These are phyloP conservation scores for Pipra filicauda DNA, from an alignment of 2,113 vertebrate species.

Conservation along the genomic window DNA sequence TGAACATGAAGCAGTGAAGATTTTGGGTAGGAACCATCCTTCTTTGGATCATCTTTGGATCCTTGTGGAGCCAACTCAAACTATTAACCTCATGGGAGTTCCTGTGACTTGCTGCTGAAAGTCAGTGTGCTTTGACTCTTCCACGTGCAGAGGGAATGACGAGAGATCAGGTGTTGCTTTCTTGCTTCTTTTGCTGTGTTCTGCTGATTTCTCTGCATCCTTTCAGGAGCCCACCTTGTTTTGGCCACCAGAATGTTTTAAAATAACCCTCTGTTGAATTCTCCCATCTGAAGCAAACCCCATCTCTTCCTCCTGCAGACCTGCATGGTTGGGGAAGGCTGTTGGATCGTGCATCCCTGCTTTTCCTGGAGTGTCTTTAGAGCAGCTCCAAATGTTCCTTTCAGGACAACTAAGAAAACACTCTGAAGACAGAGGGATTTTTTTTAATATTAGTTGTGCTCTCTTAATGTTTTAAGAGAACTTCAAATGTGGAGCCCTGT, in stretches of 20 bases:
- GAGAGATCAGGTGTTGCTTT: neutral
- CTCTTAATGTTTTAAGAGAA: neutral
- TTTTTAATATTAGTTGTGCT: neutral
- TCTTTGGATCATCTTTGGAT: neutral
- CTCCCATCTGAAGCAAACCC: neutral
- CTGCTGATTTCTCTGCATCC: neutral
- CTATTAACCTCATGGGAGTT: neutral
- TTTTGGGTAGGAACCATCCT: neutral
- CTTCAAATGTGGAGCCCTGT: neutral
- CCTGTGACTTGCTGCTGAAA: neutral
- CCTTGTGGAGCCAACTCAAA: neutral
- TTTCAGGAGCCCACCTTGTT: neutral
- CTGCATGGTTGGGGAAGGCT: neutral
- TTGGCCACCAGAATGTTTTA: neutral
- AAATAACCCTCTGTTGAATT: neutral
- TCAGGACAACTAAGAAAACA: neutral
- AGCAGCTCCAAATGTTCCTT: neutral
- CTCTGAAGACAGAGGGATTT: neutral
- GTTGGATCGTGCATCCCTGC: neutral
- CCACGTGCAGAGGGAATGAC: rapidly evolving
- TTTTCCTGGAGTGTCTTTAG: neutral
- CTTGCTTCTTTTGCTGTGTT: neutral
- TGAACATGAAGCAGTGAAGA: neutral
- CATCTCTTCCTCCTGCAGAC: neutral
- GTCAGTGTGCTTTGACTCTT: neutral